These are phyloP conservation scores for Gortyna flavago DNA, from an alignment of 2,888 invertebrate species.

Conservation along the genomic window DNA sequence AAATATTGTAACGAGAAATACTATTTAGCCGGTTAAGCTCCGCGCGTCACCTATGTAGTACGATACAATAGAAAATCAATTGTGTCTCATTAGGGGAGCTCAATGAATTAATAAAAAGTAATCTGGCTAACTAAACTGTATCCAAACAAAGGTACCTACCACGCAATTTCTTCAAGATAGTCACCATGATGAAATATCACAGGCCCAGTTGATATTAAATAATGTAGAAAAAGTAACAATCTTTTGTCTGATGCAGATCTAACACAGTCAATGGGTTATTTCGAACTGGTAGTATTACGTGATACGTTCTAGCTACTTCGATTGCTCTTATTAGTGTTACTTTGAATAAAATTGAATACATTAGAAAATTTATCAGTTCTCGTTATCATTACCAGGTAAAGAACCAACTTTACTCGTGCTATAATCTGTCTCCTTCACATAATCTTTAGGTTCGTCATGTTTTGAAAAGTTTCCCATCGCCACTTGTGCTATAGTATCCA, in stretches of 20 bases:
- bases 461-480: constrained; percentile 85
- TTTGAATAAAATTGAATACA: constrained; percentile 10
- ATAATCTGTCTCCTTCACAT: constrained; percentile 84
- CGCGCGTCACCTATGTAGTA: no score
- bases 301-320: constrained; percentile 8
- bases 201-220: constrained; percentile 19
- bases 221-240: constrained; percentile 7
- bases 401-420: constrained; percentile 73
- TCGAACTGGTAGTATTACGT: neutral
- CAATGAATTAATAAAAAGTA: no score
- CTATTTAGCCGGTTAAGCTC: no score
- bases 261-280: constrained; percentile 3
- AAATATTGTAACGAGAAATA: constrained; percentile 25
- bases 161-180: constrained; percentile 1
- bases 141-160: constrained; percentile 7
- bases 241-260: neutral
- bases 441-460: constrained; percentile 84
- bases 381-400: constrained; percentile 72
- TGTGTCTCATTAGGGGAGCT: no score
- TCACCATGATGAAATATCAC: constrained; percentile 11
- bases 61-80: no score
- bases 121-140: constrained; percentile 16
- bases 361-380: constrained; percentile 68
- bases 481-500: constrained; percentile 85
- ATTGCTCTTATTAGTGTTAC: neutral